Evolutionary conservation across 2,888 invertebrate genomes (phyloP).

Genomic region (Pogonocherus hispidulus): DNA sequence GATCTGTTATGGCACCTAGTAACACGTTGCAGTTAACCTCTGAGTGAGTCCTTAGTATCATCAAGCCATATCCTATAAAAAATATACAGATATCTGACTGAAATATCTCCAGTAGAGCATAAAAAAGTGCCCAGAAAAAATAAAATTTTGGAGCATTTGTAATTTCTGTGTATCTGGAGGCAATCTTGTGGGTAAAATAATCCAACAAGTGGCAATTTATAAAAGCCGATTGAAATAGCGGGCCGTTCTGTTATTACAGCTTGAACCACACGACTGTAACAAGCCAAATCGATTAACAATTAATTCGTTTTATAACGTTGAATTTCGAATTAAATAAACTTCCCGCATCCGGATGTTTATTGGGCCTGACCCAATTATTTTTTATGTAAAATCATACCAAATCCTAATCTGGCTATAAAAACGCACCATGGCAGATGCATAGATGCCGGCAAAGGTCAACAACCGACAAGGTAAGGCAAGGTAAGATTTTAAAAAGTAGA

Average conservation of each 20-base stretch:
- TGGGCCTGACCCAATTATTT: constrained; percentile 13
- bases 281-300: constrained; percentile 10
- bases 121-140: no score
- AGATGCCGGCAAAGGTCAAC: constrained; percentile 50
- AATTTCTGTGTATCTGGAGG: no score
- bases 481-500: constrained; percentile 53
- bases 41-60: no score
- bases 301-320: constrained; percentile 15
- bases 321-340: constrained; percentile 20
- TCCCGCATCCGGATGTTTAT: constrained; percentile 24
- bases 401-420: constrained; percentile 23
- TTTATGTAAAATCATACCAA: constrained; percentile 16
- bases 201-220: background rate
- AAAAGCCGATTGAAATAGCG: background rate
- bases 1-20: no score
- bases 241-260: background rate
- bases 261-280: background rate
- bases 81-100: no score
- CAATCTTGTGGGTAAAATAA: background rate
- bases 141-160: no score
- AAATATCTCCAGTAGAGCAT: no score
- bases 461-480: constrained; percentile 60
- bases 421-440: constrained; percentile 25
- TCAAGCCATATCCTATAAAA: no score
- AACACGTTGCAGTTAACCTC: no score